Evolutionary conservation across 2,888 invertebrate genomes (phyloP).

Genomic region (Macaria notata): DNA sequence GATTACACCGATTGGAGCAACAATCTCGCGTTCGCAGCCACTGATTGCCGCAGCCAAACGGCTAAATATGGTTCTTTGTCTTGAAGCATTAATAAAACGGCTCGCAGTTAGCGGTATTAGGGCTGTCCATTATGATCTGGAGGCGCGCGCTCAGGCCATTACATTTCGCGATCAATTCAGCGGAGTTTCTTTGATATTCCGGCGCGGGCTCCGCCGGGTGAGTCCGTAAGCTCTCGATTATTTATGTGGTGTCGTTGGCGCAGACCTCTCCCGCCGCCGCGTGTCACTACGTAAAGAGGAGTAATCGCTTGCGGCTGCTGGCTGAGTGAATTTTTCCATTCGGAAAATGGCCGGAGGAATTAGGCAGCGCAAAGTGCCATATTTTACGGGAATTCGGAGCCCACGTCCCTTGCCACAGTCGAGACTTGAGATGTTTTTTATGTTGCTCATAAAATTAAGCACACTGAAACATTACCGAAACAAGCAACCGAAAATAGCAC

Average conservation of each 20-base stretch:
- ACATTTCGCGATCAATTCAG: slow-evolving; percentile 61
- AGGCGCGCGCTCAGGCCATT: slow-evolving; percentile 48
- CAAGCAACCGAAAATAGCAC: slow-evolving; percentile 48
- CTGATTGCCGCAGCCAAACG: slow-evolving; percentile 19
- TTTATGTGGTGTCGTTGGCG: slow-evolving; percentile 62
- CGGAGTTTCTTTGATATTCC: slow-evolving; percentile 61
- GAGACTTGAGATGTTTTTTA: slow-evolving; percentile 60
- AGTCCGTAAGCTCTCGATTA: slow-evolving; percentile 73
- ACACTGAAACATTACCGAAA: slow-evolving; percentile 56
- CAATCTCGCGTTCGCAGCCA: not conserved
- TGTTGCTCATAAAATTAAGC: slow-evolving; percentile 62
- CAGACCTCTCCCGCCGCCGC: slow-evolving; percentile 49
- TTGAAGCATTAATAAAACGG: slow-evolving; percentile 25
- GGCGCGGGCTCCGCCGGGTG: slow-evolving; percentile 49
- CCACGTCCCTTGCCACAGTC: slow-evolving; percentile 31
- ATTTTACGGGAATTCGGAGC: slow-evolving; percentile 55
- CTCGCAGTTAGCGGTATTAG: slow-evolving; percentile 27
- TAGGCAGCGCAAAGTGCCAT: slow-evolving; percentile 64
- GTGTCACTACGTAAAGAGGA: slow-evolving; percentile 68
- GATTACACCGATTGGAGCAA: slow-evolving; percentile 16
- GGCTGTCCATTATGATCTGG: slow-evolving; percentile 29
- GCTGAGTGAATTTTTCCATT: slow-evolving; percentile 75
- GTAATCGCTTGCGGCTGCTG: slow-evolving; percentile 70
- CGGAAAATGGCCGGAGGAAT: slow-evolving; percentile 70
- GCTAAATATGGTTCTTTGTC: slow-evolving; percentile 22